Conservation (phyloP, 2,113 vertebrate species). For the Smithornis capensis region DNA sequence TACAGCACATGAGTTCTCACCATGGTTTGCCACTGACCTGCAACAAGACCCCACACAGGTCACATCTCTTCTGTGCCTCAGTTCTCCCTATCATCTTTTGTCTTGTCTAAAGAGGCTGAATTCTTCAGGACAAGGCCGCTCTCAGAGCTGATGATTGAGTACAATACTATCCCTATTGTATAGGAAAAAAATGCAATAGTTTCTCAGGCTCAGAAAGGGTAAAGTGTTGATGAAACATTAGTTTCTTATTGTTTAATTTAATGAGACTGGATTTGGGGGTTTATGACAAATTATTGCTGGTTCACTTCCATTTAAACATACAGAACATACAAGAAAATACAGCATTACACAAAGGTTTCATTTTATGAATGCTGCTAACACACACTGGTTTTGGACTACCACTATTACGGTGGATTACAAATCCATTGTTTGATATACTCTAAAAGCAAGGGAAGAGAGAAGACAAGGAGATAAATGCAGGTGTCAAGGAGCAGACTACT, state of each 20-base stretch:
- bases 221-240: background rate
- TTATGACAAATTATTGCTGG: background rate
- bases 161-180: background rate
- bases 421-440: background rate
- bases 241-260: background rate
- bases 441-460: background rate
- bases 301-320: background rate
- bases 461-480: background rate
- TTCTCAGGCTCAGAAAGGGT: constrained; percentile 1
- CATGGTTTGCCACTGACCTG: background rate
- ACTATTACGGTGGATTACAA: background rate
- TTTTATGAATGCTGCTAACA: background rate
- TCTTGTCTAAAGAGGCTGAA: background rate
- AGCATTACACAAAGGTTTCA: background rate
- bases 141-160: background rate
- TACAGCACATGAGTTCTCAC: background rate
- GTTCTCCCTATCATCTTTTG: background rate
- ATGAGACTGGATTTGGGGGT: background rate
- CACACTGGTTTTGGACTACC: background rate
- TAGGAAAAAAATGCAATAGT: background rate
- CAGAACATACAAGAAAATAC: background rate
- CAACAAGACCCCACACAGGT: background rate
- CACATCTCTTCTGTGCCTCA: background rate
- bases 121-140: background rate
- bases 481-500: background rate